Percentiles rank a stretch among this genome's conserved stretches.
Conservation (phyloP, 1,140 invertebrate genomes). For the Drosophila yakuba region DNA sequence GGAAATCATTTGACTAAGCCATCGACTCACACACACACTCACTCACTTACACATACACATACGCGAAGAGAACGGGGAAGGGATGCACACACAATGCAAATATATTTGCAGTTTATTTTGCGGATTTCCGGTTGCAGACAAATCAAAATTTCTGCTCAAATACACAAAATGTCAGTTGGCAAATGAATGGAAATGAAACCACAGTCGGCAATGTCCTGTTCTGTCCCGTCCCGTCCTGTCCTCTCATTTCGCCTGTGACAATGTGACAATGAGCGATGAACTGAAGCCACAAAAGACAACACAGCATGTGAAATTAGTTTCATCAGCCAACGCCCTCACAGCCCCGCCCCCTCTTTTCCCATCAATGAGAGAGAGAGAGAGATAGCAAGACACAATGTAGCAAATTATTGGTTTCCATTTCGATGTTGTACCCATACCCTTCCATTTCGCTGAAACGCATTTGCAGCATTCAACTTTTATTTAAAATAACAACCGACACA, state of each 20-base stretch:
- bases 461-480: conserved; percentile 50
- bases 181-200: conserved; percentile 75
- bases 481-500: conserved; percentile 45
- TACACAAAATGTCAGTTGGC: conserved; percentile 68
- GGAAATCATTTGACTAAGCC: conserved; percentile 47
- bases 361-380: not conserved
- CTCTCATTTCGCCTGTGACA: conserved; percentile 44
- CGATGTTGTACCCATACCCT: not conserved
- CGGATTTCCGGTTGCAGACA: conserved; percentile 80
- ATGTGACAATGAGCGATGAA: conserved; percentile 73
- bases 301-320: conserved; percentile 77
- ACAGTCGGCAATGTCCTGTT: conserved; percentile 48
- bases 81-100: conserved; percentile 51
- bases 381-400: conserved; percentile 22
- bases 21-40: conserved; percentile 31
- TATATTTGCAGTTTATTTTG: conserved; percentile 80
- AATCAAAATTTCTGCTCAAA: conserved; percentile 80
- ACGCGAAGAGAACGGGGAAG: not conserved
- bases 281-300: conserved; percentile 75
- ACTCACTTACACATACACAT: conserved; percentile 28
- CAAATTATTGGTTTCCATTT: conserved; percentile 66
- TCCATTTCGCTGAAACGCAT: not conserved
- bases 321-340: conserved; percentile 14
- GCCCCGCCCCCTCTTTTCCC: conserved; percentile 14
- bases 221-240: conserved; percentile 9